A percentile compares a stretch with the other conserved stretches of the same genome.
phyloP scores from a whole-genome alignment of 2,888 invertebrate species.

The Drosophila falleni region DNA sequence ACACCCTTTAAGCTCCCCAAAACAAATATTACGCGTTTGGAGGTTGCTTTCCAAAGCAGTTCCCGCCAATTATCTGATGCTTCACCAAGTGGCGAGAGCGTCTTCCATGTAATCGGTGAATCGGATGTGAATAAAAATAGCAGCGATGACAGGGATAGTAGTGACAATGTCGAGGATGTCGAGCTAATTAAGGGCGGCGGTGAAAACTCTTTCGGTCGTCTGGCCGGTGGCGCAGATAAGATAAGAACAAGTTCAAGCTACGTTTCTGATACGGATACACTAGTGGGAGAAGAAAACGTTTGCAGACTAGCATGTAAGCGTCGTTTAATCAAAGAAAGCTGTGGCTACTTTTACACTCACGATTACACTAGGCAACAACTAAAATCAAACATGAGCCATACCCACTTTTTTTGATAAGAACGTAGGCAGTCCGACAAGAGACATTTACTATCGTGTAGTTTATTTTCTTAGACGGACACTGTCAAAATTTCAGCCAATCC shows the following conservation, averaged over 20 bases:
- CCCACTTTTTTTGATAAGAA: too few relatives aligned
- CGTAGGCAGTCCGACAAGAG: too few relatives aligned
- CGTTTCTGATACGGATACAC: conserved; percentile 65
- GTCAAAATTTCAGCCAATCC: too few relatives aligned
- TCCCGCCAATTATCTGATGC: conserved; percentile 2
- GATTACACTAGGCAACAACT: too few relatives aligned
- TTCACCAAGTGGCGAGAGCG: conserved; percentile 27
- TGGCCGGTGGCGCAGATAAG: conserved; percentile 63
- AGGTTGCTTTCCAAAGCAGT: conserved; percentile 50
- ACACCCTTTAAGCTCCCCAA: conserved; percentile 65
- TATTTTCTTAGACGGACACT: too few relatives aligned
- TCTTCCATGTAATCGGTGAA: conserved; percentile 19
- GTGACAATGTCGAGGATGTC: background rate
- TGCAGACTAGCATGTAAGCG: conserved; percentile 49
- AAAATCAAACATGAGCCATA: too few relatives aligned
- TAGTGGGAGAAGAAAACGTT: conserved; percentile 51
- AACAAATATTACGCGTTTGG: conserved; percentile 62
- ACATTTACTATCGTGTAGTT: too few relatives aligned
- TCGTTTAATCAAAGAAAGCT: background rate
- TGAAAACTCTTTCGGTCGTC: conserved; percentile 27
- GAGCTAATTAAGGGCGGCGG: conserved; percentile 7
- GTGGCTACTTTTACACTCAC: too few relatives aligned
- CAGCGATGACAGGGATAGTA: conserved; percentile 8
- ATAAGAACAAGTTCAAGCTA: conserved; percentile 33
- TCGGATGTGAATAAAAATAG: conserved; percentile 27